These are phyloP conservation scores for Leptinotarsa juncta DNA, from an alignment of 2,888 invertebrate genomes.

Conservation along the genomic window DNA sequence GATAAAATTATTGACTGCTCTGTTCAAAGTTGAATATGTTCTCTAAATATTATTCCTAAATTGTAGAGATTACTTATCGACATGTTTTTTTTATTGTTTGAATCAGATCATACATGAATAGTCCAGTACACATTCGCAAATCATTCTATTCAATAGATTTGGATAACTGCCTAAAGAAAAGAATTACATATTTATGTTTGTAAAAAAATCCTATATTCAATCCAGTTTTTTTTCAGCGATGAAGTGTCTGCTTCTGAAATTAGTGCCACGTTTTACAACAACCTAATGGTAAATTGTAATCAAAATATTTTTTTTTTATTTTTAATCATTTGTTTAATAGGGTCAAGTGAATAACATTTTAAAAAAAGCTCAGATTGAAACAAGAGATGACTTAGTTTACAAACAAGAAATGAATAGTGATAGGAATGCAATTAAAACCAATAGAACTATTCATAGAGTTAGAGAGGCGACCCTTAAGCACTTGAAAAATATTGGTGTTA, in stretches of 20 bases:
- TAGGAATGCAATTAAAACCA: conserved; percentile 37
- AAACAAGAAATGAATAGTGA: conserved; percentile 16
- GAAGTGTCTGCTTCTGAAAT: conserved; percentile 69
- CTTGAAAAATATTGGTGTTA: conserved; percentile 61
- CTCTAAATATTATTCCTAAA: no score
- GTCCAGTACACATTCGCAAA: no score
- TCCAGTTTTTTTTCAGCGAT: conserved; percentile 65
- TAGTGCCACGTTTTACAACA: conserved; percentile 79
- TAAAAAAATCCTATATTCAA: no score
- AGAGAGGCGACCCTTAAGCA: conserved; percentile 62
- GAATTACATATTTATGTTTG: no score
- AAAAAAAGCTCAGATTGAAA: conserved; percentile 63
- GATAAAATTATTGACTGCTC: no score
- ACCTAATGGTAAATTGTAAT: conserved; percentile 71
- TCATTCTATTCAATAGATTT: no score
- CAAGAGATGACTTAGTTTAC: conserved; percentile 42
- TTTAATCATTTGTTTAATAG: conserved; percentile 49
- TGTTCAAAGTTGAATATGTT: no score
- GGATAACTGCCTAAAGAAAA: no score
- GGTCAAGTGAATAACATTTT: conserved; percentile 70
- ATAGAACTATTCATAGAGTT: conserved; percentile 59
- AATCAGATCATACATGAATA: no score
- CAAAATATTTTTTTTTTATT: not conserved
- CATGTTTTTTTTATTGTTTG: no score
- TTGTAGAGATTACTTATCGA: no score